A percentile compares a stretch with the other conserved stretches of the same genome.
Conservation (phyloP, 2,113 vertebrate species). For the Oncorhynchus kisutch region DNA sequence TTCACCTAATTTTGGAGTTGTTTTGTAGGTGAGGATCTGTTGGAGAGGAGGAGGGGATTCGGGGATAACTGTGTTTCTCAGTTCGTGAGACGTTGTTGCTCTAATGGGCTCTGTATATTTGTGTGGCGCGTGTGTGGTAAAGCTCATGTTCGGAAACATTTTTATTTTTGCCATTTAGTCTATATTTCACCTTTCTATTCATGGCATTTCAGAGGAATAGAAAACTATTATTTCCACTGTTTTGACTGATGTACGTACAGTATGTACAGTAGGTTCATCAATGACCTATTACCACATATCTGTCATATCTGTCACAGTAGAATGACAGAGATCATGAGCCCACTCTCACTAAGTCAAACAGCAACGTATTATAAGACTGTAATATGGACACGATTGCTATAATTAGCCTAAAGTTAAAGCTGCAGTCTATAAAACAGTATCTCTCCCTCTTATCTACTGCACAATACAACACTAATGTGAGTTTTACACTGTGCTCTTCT, state of each 20-base stretch:
- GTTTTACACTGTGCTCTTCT: background rate
- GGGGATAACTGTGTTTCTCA: background rate
- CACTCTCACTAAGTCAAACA: background rate
- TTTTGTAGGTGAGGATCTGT: constrained; percentile 22
- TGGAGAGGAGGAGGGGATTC: background rate
- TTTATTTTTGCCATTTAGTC: background rate
- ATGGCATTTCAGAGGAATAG: background rate
- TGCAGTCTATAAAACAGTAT: background rate
- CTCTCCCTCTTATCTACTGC: background rate
- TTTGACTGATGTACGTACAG: background rate
- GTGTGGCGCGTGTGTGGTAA: background rate
- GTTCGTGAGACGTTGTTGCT: background rate
- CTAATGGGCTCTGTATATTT: background rate
- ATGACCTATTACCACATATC: background rate
- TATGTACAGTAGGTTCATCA: background rate
- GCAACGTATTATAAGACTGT: background rate
- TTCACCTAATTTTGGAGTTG: constrained; percentile 31
- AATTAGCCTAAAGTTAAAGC: background rate
- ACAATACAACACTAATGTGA: background rate
- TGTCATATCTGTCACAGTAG: background rate
- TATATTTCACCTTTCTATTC: background rate
- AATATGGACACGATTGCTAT: background rate
- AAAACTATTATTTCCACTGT: background rate
- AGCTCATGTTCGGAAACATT: background rate
- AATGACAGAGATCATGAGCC: background rate